These are phyloP conservation scores for Listronotus bonariensis DNA, from an alignment of 1,140 invertebrate genomes.

Conservation along the genomic window DNA sequence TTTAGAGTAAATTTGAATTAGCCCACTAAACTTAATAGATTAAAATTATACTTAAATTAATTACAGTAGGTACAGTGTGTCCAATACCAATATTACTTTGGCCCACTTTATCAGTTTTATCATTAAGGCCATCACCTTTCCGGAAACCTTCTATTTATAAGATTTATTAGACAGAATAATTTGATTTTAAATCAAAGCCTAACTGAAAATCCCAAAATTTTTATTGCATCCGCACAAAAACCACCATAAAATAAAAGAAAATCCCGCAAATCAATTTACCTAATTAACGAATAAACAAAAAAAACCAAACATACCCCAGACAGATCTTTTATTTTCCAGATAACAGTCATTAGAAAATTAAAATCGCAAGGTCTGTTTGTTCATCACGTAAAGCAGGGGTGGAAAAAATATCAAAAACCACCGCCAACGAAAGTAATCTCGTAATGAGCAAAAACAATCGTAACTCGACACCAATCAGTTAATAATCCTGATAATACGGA, in stretches of 20 bases:
- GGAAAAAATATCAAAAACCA: constrained; percentile 15
- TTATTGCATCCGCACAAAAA: too few species aligned
- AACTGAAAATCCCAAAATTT: too few species aligned
- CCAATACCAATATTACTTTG: too few species aligned
- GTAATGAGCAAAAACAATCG: constrained; percentile 51
- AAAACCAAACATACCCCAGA: neutral
- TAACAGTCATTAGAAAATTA: constrained; percentile 39
- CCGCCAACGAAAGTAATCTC: constrained; percentile 39
- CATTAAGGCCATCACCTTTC: too few species aligned
- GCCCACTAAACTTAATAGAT: too few species aligned
- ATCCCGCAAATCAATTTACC: constrained; percentile 16
- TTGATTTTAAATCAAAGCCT: too few species aligned
- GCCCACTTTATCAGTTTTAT: too few species aligned
- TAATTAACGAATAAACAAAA: constrained; percentile 24
- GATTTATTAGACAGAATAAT: too few species aligned
- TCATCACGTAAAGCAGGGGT: constrained; percentile 10
- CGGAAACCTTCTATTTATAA: too few species aligned
- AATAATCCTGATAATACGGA: constrained; percentile 47
- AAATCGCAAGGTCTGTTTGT: constrained; percentile 35
- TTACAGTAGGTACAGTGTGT: too few species aligned
- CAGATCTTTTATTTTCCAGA: constrained; percentile 4
- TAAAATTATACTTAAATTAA: too few species aligned
- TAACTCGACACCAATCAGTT: constrained; percentile 53
- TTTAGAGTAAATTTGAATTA: too few species aligned
- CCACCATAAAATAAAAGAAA: neutral